Base-by-base conservation (phyloP, 2,113 vertebrate genomes). In the Osmerus mordax region DNA sequence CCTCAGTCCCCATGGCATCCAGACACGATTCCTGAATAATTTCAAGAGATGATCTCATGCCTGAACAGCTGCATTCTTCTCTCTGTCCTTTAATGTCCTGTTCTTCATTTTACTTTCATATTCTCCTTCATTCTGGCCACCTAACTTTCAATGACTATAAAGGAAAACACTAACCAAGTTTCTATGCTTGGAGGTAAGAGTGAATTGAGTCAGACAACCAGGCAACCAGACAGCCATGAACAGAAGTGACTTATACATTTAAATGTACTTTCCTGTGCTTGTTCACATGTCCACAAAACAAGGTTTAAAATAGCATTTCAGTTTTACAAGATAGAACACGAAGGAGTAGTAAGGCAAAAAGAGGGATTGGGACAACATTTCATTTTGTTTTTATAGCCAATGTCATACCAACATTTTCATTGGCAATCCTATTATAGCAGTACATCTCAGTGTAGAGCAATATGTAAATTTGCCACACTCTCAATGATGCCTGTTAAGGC, bases 1-100 rank as follows among this genome's bases (percentile, higher is more conserved):
- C 70, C 73, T 32, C 71, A 72, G 76, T 79, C 41, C 41, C 41
- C 81, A 79, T 67, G 73, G 66, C 72, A 67, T 75, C 73, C 69
- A 21, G 55, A 69, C 74, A 53, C 41, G 74, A 73, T 79, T 83
- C 74, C 82, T 75, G 70, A 47, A 47, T 11, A 76, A 80, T 80
- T 67, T 81, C 81, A 81, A 78, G 79, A 72, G 81, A 71, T 68
- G 73, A 77, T 69, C 73, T 47, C 69, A 18, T 60, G n/a, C 9
- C 58, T 60, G 58, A 19, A 60, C 18, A 56, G 55, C 55, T n/a
- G 12, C 13, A 16, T 19, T 16, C 55, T 56, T 56, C 55, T n/a
- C 16, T 5, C 18, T 2, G 54, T n/a, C 54, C 25, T 28, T 28
- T 47, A 47, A 47, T 47, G 41, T 47, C 41, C 41, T 47, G 41